Conservation (phyloP, 2,113 vertebrate genomes). For the Chamaetylas fuelleborni region DNA sequence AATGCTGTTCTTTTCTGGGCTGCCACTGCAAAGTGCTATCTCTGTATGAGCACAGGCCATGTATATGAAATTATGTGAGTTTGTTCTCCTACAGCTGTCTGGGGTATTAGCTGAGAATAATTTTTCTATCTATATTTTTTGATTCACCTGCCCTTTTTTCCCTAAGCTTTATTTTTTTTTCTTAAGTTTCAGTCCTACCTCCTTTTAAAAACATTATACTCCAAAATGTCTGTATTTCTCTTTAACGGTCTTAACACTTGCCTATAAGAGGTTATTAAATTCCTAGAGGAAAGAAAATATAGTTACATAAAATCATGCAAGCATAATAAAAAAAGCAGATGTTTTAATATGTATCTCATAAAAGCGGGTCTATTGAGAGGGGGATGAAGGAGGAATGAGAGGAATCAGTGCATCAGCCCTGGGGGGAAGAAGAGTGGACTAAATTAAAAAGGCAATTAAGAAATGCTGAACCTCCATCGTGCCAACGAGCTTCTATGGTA, state of each 20-base stretch:
- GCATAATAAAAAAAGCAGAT: constrained; percentile 22
- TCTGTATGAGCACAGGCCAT: neutral
- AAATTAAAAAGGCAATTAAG: constrained; percentile 67
- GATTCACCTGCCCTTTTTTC: neutral
- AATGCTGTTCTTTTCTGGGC: neutral
- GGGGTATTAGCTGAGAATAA: neutral
- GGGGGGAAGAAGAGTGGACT: constrained; percentile 1
- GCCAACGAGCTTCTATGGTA: constrained; percentile 35
- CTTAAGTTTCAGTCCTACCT: neutral
- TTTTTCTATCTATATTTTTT: neutral
- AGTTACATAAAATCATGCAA: neutral
- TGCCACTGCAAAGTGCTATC: neutral
- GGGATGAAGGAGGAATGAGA: neutral
- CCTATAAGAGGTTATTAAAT: neutral
- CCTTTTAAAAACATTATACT: neutral
- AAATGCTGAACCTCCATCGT: neutral
- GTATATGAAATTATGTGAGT: neutral
- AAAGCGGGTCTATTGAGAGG: neutral
- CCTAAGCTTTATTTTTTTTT: neutral
- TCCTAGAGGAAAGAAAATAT: constrained; percentile 15
- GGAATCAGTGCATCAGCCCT: neutral
- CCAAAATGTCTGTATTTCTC: neutral
- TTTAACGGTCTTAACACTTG: neutral
- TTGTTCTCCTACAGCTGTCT: neutral
- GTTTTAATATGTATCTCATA: constrained; percentile 33